Percentiles rank a stretch among this genome's conserved stretches.
Conservation (phyloP, 2,888 invertebrate genomes). For the Heliconius aoede region DNA sequence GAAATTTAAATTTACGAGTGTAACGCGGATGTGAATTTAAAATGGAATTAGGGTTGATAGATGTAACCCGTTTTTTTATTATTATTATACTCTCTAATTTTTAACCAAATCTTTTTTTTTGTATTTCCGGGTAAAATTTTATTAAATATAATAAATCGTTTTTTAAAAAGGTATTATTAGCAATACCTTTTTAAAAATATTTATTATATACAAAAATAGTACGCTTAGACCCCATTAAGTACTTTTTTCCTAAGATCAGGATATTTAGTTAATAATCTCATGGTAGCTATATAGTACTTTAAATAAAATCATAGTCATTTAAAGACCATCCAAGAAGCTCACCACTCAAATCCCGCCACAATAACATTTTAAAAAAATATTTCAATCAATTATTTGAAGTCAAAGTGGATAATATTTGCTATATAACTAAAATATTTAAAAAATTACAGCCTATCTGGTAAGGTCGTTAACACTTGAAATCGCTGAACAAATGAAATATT, state of each 20-base stretch:
- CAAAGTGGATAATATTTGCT: background rate
- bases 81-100: slow-evolving; percentile 8
- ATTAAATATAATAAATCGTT: background rate
- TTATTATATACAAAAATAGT: too few species aligned
- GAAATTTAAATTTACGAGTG: slow-evolving; percentile 34
- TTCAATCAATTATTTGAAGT: background rate
- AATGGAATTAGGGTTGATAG: slow-evolving; percentile 30
- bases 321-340: too few species aligned
- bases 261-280: too few species aligned
- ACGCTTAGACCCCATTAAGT: too few species aligned
- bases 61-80: slow-evolving; percentile 15
- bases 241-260: too few species aligned
- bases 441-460: slow-evolving; percentile 9
- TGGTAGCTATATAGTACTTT: too few species aligned
- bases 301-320: too few species aligned
- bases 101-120: background rate
- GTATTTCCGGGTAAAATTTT: background rate
- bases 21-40: slow-evolving; percentile 30
- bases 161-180: background rate
- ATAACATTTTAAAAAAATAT: too few species aligned
- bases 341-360: too few species aligned
- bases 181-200: too few species aligned
- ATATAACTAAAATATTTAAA: background rate
- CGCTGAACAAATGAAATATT: slow-evolving; percentile 25
- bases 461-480: slow-evolving; percentile 25